These are phyloP conservation scores for Paradisaea rubra DNA, from an alignment of 2,113 vertebrate species.

Conservation along the genomic window DNA sequence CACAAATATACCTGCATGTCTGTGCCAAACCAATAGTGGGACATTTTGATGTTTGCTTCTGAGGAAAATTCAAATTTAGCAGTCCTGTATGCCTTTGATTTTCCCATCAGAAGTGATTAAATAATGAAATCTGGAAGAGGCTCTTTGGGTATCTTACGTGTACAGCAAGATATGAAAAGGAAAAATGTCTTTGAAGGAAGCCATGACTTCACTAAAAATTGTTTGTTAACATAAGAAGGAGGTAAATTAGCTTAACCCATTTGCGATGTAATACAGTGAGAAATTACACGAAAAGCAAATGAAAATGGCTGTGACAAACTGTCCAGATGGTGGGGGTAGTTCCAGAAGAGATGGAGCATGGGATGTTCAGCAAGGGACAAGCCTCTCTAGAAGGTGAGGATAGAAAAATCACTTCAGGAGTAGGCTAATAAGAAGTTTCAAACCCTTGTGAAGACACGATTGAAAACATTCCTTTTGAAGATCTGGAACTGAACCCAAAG, in stretches of 20 bases:
- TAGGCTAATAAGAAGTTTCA: neutral
- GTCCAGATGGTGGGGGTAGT: neutral
- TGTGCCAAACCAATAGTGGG: neutral
- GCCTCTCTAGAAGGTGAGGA: neutral
- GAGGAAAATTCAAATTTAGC: neutral
- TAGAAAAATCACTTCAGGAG: neutral
- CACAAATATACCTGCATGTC: neutral
- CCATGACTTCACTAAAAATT: neutral
- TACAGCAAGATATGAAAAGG: neutral
- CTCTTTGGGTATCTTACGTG: neutral
- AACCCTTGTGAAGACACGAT: neutral
- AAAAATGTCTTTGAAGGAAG: neutral
- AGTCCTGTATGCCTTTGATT: neutral
- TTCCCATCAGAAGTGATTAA: neutral
- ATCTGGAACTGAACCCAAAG: neutral
- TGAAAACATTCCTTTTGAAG: neutral
- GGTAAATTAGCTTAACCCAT: neutral
- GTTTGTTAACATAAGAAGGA: neutral
- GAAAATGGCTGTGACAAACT: neutral
- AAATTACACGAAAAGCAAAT: neutral
- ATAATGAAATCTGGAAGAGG: neutral
- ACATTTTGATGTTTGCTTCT: neutral
- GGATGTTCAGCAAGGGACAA: neutral
- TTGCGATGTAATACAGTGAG: neutral
- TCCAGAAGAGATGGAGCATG: neutral